Evolutionary conservation across 2,113 vertebrate species (phyloP).

Genomic region (Cnemophilus loriae): DNA sequence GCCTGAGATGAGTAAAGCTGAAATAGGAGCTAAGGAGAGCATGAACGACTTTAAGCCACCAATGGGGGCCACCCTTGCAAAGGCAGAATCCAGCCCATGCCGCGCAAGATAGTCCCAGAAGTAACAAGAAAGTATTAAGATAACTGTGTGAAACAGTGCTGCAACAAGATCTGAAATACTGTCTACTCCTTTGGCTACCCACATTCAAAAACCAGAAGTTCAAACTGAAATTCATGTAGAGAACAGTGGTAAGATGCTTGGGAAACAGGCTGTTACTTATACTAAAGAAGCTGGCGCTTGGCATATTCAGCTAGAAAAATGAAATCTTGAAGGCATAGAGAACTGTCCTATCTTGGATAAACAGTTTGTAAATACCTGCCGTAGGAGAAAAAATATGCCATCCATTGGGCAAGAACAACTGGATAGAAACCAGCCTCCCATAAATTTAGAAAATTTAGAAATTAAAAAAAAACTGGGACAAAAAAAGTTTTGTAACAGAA

Average conservation of each 20-base stretch:
- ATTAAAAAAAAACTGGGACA: rapidly evolving
- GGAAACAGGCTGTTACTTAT: neutral
- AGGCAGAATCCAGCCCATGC: neutral
- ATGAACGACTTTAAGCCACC: neutral
- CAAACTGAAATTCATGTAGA: neutral
- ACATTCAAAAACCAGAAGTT: neutral
- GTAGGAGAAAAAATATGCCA: neutral
- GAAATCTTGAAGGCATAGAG: neutral
- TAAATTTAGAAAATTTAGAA: neutral
- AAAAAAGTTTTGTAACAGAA: neutral
- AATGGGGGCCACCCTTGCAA: neutral
- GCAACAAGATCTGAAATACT: neutral
- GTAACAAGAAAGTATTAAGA: neutral
- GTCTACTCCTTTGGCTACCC: neutral
- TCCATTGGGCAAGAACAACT: neutral
- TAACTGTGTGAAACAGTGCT: neutral
- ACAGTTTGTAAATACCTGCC: neutral
- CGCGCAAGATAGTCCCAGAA: neutral
- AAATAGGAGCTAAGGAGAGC: neutral
- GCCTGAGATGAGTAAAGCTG: neutral
- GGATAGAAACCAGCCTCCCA: neutral
- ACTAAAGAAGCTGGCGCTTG: neutral
- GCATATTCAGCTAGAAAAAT: neutral
- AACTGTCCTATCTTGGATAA: neutral
- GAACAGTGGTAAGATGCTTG: neutral